These are phyloP conservation scores for Halcyon chelicuti DNA, from an alignment of 2,797 vertebrate species.

Conservation along the genomic window DNA sequence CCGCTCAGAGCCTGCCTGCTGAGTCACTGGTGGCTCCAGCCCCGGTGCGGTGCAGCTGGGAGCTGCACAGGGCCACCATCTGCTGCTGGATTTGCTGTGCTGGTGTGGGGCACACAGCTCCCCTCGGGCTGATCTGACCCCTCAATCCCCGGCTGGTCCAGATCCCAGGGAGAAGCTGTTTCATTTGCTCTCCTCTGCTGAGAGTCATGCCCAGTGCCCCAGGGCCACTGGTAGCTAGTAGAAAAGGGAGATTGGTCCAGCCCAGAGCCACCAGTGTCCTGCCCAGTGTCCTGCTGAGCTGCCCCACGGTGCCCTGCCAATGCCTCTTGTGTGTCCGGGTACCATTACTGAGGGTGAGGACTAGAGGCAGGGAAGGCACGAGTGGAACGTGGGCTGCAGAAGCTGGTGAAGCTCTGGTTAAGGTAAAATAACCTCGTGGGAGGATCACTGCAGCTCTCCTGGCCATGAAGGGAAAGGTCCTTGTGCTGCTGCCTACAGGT, in stretches of 20 bases:
- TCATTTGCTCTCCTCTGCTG: fast-evolving
- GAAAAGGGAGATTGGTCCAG: not conserved
- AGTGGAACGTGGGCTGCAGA: not conserved
- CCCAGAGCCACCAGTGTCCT: fast-evolving
- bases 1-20: not conserved
- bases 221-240: fast-evolving
- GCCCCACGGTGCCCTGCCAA: fast-evolving
- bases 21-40: not conserved
- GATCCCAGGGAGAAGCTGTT: not conserved
- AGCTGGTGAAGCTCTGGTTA: not conserved
- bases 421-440: not conserved
- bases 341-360: not conserved
- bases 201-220: not conserved
- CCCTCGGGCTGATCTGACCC: fast-evolving
- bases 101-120: not conserved
- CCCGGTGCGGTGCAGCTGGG: not conserved
- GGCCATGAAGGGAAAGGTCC: not conserved
- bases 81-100: not conserved
- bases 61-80: not conserved
- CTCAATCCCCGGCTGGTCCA: not conserved
- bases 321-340: fast-evolving
- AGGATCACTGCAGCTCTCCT: not conserved
- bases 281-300: not conserved
- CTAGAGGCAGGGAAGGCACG: not conserved
- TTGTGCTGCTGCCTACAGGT: not conserved